phyloP scores from a whole-genome alignment of 2,888 invertebrate species.

The Sepiola atlantica region DNA sequence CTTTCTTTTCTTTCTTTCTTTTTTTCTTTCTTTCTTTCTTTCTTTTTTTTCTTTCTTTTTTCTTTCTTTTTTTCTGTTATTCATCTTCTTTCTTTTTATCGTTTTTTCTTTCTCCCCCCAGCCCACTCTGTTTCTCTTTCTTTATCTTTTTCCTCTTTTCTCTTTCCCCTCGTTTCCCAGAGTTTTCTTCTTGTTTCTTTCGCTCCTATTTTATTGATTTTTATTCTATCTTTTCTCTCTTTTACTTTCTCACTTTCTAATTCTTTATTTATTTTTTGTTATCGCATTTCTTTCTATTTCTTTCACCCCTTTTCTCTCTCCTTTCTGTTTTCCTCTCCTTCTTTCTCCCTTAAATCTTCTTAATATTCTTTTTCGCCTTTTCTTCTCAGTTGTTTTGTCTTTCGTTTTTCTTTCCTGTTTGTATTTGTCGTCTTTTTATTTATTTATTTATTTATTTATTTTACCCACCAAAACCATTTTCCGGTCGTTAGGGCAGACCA shows the following conservation, averaged over 20 bases:
- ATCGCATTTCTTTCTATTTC: conserved; percentile 39
- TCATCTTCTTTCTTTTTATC: background rate
- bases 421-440: too few species aligned
- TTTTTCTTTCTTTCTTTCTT: background rate
- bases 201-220: conserved; percentile 37
- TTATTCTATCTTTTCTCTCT: background rate
- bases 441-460: too few species aligned
- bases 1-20: background rate
- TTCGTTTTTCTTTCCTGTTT: background rate
- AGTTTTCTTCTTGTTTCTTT: conserved; percentile 43
- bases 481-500: too few species aligned
- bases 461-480: too few species aligned
- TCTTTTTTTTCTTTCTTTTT: background rate
- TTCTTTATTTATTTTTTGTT: background rate
- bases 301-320: background rate
- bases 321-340: background rate
- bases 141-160: background rate
- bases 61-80: background rate
- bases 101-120: too few species aligned
- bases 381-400: background rate
- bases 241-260: background rate
- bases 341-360: background rate
- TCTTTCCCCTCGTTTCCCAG: background rate
- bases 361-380: too few species aligned
- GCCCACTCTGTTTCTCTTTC: background rate